Base-by-base conservation (phyloP, 2,113 vertebrate species). In the Rhinoderma darwinii region DNA sequence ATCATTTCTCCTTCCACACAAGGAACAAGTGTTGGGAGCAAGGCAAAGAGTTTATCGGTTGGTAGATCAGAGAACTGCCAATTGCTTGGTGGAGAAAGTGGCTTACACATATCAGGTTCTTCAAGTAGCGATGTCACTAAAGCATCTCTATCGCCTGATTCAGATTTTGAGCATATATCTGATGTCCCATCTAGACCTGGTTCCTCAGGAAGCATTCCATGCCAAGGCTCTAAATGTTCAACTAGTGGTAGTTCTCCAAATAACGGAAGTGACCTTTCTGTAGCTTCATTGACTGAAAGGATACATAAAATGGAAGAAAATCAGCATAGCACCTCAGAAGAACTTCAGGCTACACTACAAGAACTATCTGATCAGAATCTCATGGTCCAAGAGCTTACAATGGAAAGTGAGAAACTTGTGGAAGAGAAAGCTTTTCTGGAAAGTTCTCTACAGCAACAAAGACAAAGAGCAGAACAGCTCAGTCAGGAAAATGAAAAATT, bases 291-390 rank as follows among this genome's bases (percentile, higher is more conserved):
- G 17, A 97, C 96, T 0, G 96, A 98, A 89, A 94, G 94, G 89
- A 98, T 99, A 88, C 96, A 98, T 15, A 96, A 96, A 92, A 98
- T 99, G 97, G 98, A 99, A 87, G 98, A 99, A 91, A 98, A 93
- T 78, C 97, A 99, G 32, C 98, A 99, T 89, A 98, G 97, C 91
- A 99, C 96, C 0, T 94, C 96, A 0, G 98, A 99, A 76, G 98
- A 99, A 56, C 93, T 99, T 8, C 97, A 99, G 90, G 98, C 98
- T 10, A 99, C 98, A 1, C 74, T 99, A 63, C 97, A 99, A 87
- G 98, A 99, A 89, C 90, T 99, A 9, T 95, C 97, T 0, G 98
- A 99, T 90, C 98, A 99, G 91, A 97, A 99, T 89, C 97, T 98
- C 86, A 95, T 99, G 92, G 96, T 99, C 22, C 97, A 98, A 91